Conservation (phyloP, 2,888 invertebrate genomes). For the Phrixothrix hirtus region DNA sequence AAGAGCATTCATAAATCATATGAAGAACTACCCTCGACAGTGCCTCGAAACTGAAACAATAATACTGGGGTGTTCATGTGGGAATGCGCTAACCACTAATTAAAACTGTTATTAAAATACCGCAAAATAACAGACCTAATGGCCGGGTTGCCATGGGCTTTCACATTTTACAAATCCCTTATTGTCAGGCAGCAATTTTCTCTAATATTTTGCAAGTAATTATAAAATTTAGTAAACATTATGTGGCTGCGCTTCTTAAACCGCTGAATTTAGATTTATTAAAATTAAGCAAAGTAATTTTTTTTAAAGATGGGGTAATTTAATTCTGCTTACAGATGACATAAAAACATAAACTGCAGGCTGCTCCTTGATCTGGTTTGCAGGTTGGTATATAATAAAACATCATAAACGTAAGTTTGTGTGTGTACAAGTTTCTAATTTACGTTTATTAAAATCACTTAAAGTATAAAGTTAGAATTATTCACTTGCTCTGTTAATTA, state of each 20-base stretch:
- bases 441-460: too few relatives aligned
- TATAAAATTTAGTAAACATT: slow-evolving; percentile 6
- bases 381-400: too few relatives aligned
- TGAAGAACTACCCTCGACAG: slow-evolving; percentile 35
- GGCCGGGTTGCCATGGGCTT: slow-evolving; percentile 24
- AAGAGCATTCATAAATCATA: slow-evolving; percentile 41
- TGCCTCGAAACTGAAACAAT: slow-evolving; percentile 25
- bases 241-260: neutral
- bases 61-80: slow-evolving; percentile 38
- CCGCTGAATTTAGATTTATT: too few relatives aligned
- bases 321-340: slow-evolving; percentile 74
- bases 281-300: too few relatives aligned
- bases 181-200: slow-evolving; percentile 15
- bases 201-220: too few relatives aligned
- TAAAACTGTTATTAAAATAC: slow-evolving; percentile 47
- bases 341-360: slow-evolving; percentile 76
- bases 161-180: slow-evolving; percentile 27
- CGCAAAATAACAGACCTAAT: slow-evolving; percentile 38
- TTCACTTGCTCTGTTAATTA: too few relatives aligned
- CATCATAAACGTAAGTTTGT: too few relatives aligned
- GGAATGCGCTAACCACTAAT: slow-evolving; percentile 42
- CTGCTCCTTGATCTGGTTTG: too few relatives aligned
- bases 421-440: too few relatives aligned
- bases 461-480: too few relatives aligned
- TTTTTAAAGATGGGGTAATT: neutral